phyloP scores from a whole-genome alignment of 1,140 invertebrate genomes.

The Acromyrmex echinatior region DNA sequence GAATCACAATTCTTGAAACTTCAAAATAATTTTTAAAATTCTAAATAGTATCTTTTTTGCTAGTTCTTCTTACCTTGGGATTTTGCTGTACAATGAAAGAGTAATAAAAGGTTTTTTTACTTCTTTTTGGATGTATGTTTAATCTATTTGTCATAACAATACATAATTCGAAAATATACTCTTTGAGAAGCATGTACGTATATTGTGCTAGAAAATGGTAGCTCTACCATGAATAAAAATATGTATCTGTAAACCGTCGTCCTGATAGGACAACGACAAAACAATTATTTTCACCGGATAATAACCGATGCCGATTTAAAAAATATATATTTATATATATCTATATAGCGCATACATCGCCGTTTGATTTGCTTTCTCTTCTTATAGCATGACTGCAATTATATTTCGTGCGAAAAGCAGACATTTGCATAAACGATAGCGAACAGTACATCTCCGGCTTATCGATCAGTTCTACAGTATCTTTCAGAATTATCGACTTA shows the following conservation, averaged over 20 bases:
- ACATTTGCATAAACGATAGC: conserved; percentile 4
- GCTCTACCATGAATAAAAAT: conserved; percentile 29
- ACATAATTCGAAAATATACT: conserved; percentile 41
- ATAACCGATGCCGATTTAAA: conserved; percentile 23
- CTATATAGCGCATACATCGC: conserved; percentile 50
- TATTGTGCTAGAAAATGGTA: conserved; percentile 34
- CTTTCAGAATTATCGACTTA: conserved; percentile 22
- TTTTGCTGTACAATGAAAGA: not conserved
- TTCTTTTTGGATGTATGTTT: conserved; percentile 4
- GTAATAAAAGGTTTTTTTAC: not conserved
- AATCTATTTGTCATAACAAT: conserved; percentile 17
- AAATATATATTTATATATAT: conserved; percentile 31
- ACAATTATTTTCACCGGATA: conserved; percentile 21
- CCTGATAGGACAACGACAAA: not conserved
- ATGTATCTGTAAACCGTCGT: conserved; percentile 32
- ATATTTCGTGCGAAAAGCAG: conserved; percentile 61
- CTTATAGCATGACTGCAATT: conserved; percentile 51
- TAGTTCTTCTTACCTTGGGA: not conserved
- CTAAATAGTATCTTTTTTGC: not conserved
- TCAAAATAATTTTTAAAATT: not conserved
- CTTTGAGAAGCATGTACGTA: conserved; percentile 34
- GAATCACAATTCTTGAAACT: not conserved
- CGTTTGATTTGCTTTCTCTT: conserved; percentile 39
- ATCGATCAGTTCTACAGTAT: conserved; percentile 50
- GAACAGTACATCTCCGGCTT: conserved; percentile 14